A percentile compares a stretch with the other conserved stretches of the same genome.
These are phyloP conservation scores for Matsumurasca onukii DNA, from an alignment of 1,140 invertebrate species.

Conservation along the genomic window DNA sequence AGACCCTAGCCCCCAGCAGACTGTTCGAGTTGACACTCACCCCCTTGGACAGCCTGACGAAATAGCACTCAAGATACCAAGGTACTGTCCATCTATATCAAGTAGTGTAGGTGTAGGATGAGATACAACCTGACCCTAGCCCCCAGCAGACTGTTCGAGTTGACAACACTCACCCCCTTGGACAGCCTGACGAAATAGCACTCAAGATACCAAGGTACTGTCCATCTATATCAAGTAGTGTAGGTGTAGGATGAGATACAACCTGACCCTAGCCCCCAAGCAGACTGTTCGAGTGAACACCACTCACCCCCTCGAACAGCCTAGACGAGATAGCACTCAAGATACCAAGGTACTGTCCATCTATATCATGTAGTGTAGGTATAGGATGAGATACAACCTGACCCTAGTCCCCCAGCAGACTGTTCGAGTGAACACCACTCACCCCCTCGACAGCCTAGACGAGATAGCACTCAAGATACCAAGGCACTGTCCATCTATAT, in stretches of 20 bases:
- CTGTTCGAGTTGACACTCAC: conserved; percentile 82
- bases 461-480: conserved; percentile 90
- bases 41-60: conserved; percentile 84
- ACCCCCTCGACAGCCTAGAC: conserved; percentile 82
- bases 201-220: conserved; percentile 87
- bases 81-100: conserved; percentile 54
- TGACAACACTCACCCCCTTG: conserved; percentile 76
- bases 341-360: conserved; percentile 94
- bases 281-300: conserved; percentile 78
- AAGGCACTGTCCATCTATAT: no score
- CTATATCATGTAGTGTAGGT: no score
- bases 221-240: neutral
- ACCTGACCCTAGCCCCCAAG: conserved; percentile 69
- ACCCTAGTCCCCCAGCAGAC: conserved; percentile 70
- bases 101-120: neutral
- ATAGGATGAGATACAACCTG: conserved; percentile 49
- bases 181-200: conserved; percentile 88
- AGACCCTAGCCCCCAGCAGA: conserved; percentile 69
- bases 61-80: conserved; percentile 88
- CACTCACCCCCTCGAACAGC: conserved; percentile 79
- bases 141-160: conserved; percentile 78
- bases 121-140: conserved; percentile 58
- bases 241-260: conserved; percentile 36
- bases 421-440: conserved; percentile 81
- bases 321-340: conserved; percentile 88